Evolutionary conservation across 2,797 vertebrate species (phyloP), one percentile per base, ranked within the genome.

Genomic region (Eulemur mongoz): DNA sequence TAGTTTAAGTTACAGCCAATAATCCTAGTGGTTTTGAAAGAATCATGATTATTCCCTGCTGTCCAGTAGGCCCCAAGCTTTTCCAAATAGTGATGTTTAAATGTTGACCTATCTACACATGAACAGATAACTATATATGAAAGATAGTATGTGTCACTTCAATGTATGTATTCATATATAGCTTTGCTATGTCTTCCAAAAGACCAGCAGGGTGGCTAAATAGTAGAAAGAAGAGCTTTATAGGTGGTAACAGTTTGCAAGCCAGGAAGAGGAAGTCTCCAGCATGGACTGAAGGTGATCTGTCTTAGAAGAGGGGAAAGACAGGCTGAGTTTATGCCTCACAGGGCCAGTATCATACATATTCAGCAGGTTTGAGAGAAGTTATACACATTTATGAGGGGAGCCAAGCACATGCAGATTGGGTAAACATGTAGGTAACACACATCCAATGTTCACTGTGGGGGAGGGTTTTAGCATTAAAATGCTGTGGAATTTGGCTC

Each of bases 1-100:
- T 83, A 50, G 83, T 80, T 95, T 93, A 84, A 96, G 67, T 84
- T 72, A 80, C 12, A 65, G 40, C 65, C 87, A 38, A 84, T 30
- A 61, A 4, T 83, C 35, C 67, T 40, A 30, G 23, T 18, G 54
- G 59, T 70, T 91, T 76, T 81, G 35, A 84, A 96, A 73, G 43
- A 75, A 72, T 90, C 52, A 38, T 18, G 27, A 35, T 83, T 35
- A 25, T 40, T 81, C 2, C 4, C 59, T 73, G 15, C 52, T 90
- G n/a, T 82, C 69, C 43, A 63, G 32, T 30, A 76, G 57, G 40
- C 52, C 22, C 18, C 63, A 52, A 35, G 32, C 40, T 63, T 93
- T 91, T 59, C 91, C 30, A 80, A 91, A 52, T 25, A 89, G 67
- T 17, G 17, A 18, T 75, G 70, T 38, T 80, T 50, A 69, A 78